Evolutionary conservation across 2,797 vertebrate genomes (phyloP).

Genomic region (Champsocephalus esox): DNA sequence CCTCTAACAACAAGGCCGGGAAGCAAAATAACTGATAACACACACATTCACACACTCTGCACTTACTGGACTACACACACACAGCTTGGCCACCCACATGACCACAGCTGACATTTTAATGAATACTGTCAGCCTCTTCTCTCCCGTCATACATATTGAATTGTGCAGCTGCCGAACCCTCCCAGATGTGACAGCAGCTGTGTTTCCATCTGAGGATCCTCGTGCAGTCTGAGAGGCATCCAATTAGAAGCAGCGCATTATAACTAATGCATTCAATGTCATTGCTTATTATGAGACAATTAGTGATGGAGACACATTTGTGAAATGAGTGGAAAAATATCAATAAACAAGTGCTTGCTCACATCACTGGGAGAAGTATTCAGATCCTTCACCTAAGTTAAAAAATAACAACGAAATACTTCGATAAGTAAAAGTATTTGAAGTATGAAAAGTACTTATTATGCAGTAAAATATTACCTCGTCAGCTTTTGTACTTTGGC

Average conservation of each 20-base stretch:
- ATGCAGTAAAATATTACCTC: no score
- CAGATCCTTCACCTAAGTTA: background rate
- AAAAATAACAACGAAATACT: background rate
- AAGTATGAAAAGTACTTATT: no score
- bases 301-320: constrained; percentile 29
- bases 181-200: constrained; percentile 76
- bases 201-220: constrained; percentile 53
- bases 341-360: background rate
- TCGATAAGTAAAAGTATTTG: no score
- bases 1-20: constrained; percentile 43
- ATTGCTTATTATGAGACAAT: constrained; percentile 48
- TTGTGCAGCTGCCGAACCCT: constrained; percentile 64
- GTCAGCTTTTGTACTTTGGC: no score
- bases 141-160: constrained; percentile 66
- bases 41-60: constrained; percentile 2
- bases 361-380: background rate
- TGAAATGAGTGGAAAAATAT: background rate
- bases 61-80: background rate
- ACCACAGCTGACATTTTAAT: constrained; percentile 68
- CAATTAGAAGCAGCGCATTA: constrained; percentile 49
- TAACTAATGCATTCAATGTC: constrained; percentile 56
- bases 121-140: constrained; percentile 58
- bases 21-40: constrained; percentile 21
- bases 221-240: constrained; percentile 39
- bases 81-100: constrained; percentile 46